Conservation (phyloP, 2,888 invertebrate genomes). For the Zaprionus obscuricornis region DNA sequence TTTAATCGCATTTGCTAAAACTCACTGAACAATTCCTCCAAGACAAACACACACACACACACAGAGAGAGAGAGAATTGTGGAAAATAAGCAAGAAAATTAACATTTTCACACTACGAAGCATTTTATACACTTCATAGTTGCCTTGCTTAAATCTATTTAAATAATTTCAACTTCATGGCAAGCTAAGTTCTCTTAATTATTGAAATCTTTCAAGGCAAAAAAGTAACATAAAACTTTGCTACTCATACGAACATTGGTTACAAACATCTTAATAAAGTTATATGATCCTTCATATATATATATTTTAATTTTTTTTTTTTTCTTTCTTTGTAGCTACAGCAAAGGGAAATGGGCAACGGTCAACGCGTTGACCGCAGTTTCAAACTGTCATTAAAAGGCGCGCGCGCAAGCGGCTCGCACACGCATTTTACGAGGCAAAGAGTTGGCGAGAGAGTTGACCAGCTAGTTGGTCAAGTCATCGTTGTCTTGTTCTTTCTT, state of each 20-base stretch:
- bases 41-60: slow-evolving; percentile 22
- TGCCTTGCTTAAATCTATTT: too few species aligned
- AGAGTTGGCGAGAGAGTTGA: slow-evolving; percentile 28
- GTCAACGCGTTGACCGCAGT: slow-evolving; percentile 42
- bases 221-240: too few species aligned
- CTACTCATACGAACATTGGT: too few species aligned
- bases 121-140: slow-evolving; percentile 34
- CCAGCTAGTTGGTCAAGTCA: slow-evolving; percentile 22
- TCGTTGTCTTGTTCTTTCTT: not conserved
- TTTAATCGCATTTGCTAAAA: slow-evolving; percentile 83
- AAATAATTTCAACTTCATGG: too few species aligned
- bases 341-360: slow-evolving; percentile 38
- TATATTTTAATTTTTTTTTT: too few species aligned
- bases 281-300: not conserved
- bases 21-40: slow-evolving; percentile 81
- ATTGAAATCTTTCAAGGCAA: too few species aligned
- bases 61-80: not conserved
- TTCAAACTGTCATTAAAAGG: slow-evolving; percentile 79
- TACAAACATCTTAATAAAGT: slow-evolving; percentile 6
- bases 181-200: too few species aligned
- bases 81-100: slow-evolving; percentile 45
- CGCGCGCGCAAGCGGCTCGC: slow-evolving; percentile 69
- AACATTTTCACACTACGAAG: slow-evolving; percentile 35
- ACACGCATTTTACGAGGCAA: slow-evolving; percentile 78
- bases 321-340: too few species aligned